Evolutionary conservation across 2,888 invertebrate genomes (phyloP), one percentile per base, ranked within the genome.

Genomic region (Ectemnius cavifrons): DNA sequence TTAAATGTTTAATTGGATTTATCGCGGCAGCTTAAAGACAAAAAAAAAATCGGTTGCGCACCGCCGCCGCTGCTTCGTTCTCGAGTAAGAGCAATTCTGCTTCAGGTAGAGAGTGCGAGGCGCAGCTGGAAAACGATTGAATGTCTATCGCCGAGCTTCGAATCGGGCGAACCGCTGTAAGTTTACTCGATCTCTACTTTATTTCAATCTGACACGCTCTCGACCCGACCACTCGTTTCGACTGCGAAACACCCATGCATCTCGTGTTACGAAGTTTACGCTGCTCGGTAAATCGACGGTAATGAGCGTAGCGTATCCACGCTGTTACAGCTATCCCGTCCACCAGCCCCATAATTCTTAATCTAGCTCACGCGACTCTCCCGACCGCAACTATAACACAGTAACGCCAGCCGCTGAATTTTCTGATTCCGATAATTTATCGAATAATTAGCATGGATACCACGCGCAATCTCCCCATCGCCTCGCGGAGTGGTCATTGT

Each of bases 251-350:
- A 20, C 18, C 61, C 67, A 16, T 47, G 47, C 63, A 59, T 65
- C 67, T 72, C 57, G 66, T 65, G 61, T 23, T 13, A 20, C 20
- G 6, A 18, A 70, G 67, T 71, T 71, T 71, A 72, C 69, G 73
- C 67, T 52, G 47, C 18, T 46, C 68, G 37, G 71, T 69, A 76
- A 78, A 79, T 79, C 73, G 64, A 71, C 60, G 63, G 60, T 71
- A 79, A 73, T 71, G 71, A 73, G 71, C 49, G 46, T 56, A 60
- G 62, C 23, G 68, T 79, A 46, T 47, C 63, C 60, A 11, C 8
- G 57, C 47, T 37, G 56, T 58, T 52, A 59, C 47, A 47, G 60
- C 71, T 67, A 5, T 58, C 23, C 37, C 27, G 47, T 14, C 67
- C 67, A 65, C 59, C 61, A 73, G 67, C 67, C 64, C 52, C 68